phyloP scores from a whole-genome alignment of 2,113 vertebrate genomes.

The Boulengeromyrus knoepffleri region DNA sequence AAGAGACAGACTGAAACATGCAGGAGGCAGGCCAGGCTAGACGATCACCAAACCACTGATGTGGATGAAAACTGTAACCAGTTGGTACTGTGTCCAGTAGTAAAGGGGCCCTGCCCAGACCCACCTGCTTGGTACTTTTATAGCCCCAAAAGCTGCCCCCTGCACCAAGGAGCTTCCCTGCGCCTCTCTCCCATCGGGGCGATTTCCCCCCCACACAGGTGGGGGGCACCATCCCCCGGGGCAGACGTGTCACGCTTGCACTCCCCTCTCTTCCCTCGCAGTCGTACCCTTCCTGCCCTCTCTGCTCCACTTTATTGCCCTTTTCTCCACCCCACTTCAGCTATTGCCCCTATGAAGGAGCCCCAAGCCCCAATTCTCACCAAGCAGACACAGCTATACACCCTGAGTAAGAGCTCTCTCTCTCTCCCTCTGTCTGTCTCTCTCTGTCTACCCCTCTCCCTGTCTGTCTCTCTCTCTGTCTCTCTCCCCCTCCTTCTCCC shows the following conservation, averaged over 20 bases:
- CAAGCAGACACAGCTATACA: slow-evolving; percentile 55
- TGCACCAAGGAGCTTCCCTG: slow-evolving; percentile 64
- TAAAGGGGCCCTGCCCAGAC: slow-evolving; percentile 45
- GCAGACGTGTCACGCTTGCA: slow-evolving; percentile 61
- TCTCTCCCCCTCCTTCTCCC: background rate
- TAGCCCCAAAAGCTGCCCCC: slow-evolving; percentile 64
- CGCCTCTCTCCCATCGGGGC: slow-evolving; percentile 81
- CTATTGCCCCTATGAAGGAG: slow-evolving; percentile 44
- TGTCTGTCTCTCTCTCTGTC: slow-evolving; percentile 1
- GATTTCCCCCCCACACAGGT: slow-evolving; percentile 71
- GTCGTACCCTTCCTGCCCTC: slow-evolving; percentile 70
- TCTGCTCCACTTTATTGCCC: slow-evolving; percentile 67
- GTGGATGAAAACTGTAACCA: slow-evolving; percentile 25
- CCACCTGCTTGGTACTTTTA: slow-evolving; percentile 60
- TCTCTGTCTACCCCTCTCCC: slow-evolving; percentile 14
- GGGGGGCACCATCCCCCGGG: slow-evolving; percentile 56
- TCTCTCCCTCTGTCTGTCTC: slow-evolving; percentile 23
- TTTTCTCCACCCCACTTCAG: slow-evolving; percentile 53
- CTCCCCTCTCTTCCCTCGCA: slow-evolving; percentile 79
- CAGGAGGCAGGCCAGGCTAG: slow-evolving; percentile 15
- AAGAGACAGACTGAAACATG: background rate
- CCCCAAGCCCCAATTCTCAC: slow-evolving; percentile 56
- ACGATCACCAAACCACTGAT: slow-evolving; percentile 13
- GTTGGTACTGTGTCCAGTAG: slow-evolving; percentile 23
- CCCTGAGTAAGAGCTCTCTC: slow-evolving; percentile 61